Base-by-base conservation (phyloP, 1,140 invertebrate species). In the Lasaia peninsularis region DNA sequence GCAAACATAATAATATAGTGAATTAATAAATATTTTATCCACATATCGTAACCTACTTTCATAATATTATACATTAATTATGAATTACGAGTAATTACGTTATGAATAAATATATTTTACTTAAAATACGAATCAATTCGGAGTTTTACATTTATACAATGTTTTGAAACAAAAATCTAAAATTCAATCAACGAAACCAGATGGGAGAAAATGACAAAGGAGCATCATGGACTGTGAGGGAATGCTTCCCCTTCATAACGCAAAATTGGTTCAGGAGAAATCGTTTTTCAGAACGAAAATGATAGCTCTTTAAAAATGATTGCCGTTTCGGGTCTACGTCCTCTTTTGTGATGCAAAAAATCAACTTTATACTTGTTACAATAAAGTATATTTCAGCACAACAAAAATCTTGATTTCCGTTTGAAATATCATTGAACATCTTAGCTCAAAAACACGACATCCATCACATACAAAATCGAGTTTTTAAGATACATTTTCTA, bases 161-260 rank as follows among this genome's bases (percentile, higher is more conserved):
- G 16, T 37, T 44, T 44, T 44, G 10, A 9, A 10, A 14, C 37
- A 44, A 55, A 35, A 24, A 33, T 51, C 49, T 62, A 40, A 49
- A 75, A 67, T 72, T 58, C 61, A 73, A 70, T 60, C 56, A 61
- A 78, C 69, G 67, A 75, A 73, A 74, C 77, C 68, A 74, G 74
- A 80, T 75, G 74, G 62, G 59, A 57, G 55, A 54, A 62, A 55
- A 62, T 67, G 68, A 82, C 75, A 82, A 81, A 80, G 78, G 75
- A 73, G 70, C 75, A 79, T 73, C 69, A 71, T 67, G 63, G 64
- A 73, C 67, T 79, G 80, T 86, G 83, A 79, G 78, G 71, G 77
- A 86, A 86, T 83, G 73, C 70, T 63, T 73, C 63, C 70, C 75
- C 63, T 79, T 81, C 71, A 82, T 80, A 80, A 80, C 57, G 75